These are phyloP conservation scores for Byasa hedistus DNA, from an alignment of 2,888 invertebrate species.

Conservation along the genomic window DNA sequence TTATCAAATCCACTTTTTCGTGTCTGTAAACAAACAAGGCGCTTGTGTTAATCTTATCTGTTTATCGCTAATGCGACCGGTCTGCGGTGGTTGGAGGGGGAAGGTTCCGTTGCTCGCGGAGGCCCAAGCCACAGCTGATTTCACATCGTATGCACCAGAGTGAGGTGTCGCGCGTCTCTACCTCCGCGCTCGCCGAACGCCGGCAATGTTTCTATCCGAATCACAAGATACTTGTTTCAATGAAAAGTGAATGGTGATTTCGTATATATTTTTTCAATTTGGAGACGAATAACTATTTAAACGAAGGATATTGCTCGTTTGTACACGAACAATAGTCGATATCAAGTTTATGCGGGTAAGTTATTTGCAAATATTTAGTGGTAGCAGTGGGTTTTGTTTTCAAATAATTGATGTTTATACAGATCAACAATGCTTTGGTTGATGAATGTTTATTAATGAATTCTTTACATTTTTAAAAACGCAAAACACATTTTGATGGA, in stretches of 20 bases:
- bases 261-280: slow-evolving; percentile 21
- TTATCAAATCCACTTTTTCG: slow-evolving; percentile 2
- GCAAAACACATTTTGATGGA: too few species aligned
- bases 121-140: slow-evolving; percentile 68
- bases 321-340: slow-evolving; percentile 20
- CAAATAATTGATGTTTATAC: slow-evolving; percentile 8
- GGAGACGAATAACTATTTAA: background rate
- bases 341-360: slow-evolving; percentile 32
- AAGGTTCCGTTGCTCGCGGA: slow-evolving; percentile 49
- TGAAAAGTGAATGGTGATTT: slow-evolving; percentile 35
- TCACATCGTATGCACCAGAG: slow-evolving; percentile 61
- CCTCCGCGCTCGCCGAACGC: slow-evolving; percentile 52
- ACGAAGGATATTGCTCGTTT: slow-evolving; percentile 18
- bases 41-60: slow-evolving; percentile 51
- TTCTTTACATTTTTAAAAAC: too few species aligned
- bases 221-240: slow-evolving; percentile 33
- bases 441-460: too few species aligned
- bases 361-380: slow-evolving; percentile 12
- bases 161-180: slow-evolving; percentile 50
- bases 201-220: slow-evolving; percentile 49
- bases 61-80: slow-evolving; percentile 51
- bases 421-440: too few species aligned
- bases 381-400: slow-evolving; percentile 11
- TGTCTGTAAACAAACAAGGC: slow-evolving; percentile 59
- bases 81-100: slow-evolving; percentile 42